phyloP scores from a whole-genome alignment of 23 tunicate genomes.

The Phallusia fumigata region DNA sequence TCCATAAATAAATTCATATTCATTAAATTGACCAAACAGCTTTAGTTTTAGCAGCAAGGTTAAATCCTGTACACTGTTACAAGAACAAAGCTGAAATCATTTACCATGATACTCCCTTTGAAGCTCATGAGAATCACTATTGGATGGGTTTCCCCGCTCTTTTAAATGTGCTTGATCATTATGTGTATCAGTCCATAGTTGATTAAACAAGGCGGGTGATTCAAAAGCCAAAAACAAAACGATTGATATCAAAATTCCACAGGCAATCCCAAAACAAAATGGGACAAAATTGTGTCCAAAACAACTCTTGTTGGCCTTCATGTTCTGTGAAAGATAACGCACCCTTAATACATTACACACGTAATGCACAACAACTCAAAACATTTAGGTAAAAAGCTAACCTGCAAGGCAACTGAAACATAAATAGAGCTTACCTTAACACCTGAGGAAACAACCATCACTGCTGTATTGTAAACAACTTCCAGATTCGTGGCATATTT shows the following conservation, averaged over 20 bases:
- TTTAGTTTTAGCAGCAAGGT: too few species aligned
- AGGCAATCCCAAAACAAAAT: slow-evolving; percentile 56
- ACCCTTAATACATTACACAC: too few species aligned
- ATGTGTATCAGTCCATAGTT: slow-evolving; percentile 12
- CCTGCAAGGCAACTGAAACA: too few species aligned
- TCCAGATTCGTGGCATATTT: background rate
- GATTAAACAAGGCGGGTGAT: slow-evolving; percentile 27
- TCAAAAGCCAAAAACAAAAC: slow-evolving; percentile 43
- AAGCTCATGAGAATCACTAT: background rate
- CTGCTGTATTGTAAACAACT: too few species aligned
- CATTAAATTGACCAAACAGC: too few species aligned
- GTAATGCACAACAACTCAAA: too few species aligned
- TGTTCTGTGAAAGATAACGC: background rate
- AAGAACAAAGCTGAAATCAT: too few species aligned
- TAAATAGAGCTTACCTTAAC: too few species aligned
- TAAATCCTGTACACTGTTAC: too few species aligned
- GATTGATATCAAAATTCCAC: slow-evolving; percentile 57
- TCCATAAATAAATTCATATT: too few species aligned
- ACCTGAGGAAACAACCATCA: too few species aligned
- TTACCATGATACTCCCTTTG: background rate
- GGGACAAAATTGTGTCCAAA: slow-evolving; percentile 43
- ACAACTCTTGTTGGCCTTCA: slow-evolving; percentile 4
- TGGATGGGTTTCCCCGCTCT: background rate
- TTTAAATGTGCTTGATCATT: background rate
- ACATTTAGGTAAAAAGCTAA: too few species aligned